A percentile compares a stretch with the other conserved stretches of the same genome.
phyloP scores from a whole-genome alignment of 2,113 vertebrate genomes.

The Stictonetta naevosa region DNA sequence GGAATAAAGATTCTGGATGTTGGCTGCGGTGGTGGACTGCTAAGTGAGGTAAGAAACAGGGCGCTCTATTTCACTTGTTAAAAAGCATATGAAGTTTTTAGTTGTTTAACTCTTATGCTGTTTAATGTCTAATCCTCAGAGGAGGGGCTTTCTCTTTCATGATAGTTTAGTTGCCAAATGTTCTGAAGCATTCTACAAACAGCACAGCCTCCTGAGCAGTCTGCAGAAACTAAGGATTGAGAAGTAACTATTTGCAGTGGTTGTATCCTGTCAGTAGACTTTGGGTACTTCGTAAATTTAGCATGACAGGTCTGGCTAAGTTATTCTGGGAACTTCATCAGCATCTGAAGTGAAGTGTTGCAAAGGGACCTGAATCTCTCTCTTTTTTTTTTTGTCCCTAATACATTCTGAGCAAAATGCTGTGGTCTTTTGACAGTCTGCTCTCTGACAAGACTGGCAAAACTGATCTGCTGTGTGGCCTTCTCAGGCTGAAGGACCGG shows the following conservation, averaged over 20 bases:
- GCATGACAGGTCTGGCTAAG: background rate
- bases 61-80: background rate
- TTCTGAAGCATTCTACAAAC: background rate
- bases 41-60: slow-evolving; percentile 85
- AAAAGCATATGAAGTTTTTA: rapidly evolving
- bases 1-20: slow-evolving; percentile 90
- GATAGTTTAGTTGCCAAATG: background rate
- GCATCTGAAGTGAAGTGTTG: background rate
- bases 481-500: background rate
- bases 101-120: background rate
- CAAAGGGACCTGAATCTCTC: background rate
- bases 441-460: background rate
- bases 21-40: slow-evolving; percentile 93
- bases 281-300: background rate
- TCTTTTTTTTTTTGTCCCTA: background rate
- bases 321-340: background rate
- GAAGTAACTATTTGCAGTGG: background rate
- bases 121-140: background rate
- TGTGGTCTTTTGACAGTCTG: background rate
- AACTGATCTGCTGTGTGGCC: background rate
- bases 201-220: background rate
- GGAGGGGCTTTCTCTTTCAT: background rate
- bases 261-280: background rate
- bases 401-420: background rate
- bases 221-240: background rate